Evolutionary conservation across 2,888 invertebrate species (phyloP), one percentile per base, ranked within the genome.

Genomic region (Agrochola macilenta): DNA sequence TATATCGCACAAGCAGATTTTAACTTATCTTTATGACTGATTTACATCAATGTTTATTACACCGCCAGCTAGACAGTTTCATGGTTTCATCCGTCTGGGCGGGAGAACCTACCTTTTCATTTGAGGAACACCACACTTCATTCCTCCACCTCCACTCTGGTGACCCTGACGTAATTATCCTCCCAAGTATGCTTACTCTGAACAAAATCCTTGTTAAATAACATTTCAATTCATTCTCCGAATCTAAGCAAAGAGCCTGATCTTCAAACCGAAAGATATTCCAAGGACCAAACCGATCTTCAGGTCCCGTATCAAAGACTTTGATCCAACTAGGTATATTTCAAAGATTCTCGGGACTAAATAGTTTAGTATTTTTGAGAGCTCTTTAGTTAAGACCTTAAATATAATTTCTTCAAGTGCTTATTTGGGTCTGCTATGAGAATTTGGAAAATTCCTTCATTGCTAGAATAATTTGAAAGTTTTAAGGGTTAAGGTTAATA

Each of bases 391-490:
- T 52, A 60, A 20, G 49, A 63, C 9, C 54, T 58, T 58, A 43
- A 35, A 66, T 60, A 66, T 60, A 20, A 75, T 82, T 82, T 57
- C 68, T 52, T 3, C 11, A 64, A 68, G 20, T 68, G 17, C 57
- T 68, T 68, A 63, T 68, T 63, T 43, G 9, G 26, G 66, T 8
- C 9, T 14, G 9, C 11, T 61, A 14, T 26, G 17, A 57, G 78
- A 52, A 77, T 77, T 83, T 58, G 4, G n/a, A 64, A 83, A 83
- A 77, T 78, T 83, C 68, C 49, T 69, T 77, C 58, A 83, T 46
- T 43, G 3, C 49, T 63, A 26, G 35, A 68, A 79, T 77, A 57
- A 82, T 76, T 54, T 30, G 20, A 61, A 77, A 82, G 57, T 58
- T 82, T 64, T 43, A 57, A 64, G 63, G 68, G n/a, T 23, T 58